phyloP scores from a whole-genome alignment of 2,797 vertebrate genomes.

The Cynopterus sphinx region DNA sequence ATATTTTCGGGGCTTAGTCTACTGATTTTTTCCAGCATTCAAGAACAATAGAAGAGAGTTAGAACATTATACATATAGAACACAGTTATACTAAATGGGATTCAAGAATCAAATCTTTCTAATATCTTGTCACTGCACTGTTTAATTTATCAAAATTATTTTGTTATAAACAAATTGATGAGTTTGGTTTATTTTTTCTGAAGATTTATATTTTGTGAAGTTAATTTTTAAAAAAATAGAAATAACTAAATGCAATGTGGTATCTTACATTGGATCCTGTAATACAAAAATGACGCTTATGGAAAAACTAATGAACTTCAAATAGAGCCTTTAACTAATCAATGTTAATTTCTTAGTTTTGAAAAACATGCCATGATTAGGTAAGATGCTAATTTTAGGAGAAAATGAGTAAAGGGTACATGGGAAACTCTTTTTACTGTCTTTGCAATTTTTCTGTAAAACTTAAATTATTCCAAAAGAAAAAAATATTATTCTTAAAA shows the following conservation, averaged over 20 bases:
- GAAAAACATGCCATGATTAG: neutral
- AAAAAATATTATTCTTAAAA: neutral
- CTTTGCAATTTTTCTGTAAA: neutral
- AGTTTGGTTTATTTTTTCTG: neutral
- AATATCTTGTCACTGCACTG: neutral
- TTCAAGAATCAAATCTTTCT: neutral
- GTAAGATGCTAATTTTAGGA: neutral
- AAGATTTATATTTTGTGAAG: neutral
- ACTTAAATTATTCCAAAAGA: conserved; percentile 6
- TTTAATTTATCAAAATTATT: conserved; percentile 4
- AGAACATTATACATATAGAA: neutral
- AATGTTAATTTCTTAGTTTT: neutral
- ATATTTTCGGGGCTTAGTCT: neutral
- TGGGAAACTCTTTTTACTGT: neutral
- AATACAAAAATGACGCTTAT: neutral
- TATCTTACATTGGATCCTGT: neutral
- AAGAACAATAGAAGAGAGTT: neutral
- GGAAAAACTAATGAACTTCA: neutral
- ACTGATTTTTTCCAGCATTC: neutral
- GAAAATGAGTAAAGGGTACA: neutral
- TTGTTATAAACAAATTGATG: neutral
- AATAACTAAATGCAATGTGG: neutral
- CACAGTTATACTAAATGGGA: neutral
- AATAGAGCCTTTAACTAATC: neutral
- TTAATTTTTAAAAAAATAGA: neutral